Evolutionary conservation across 64 coral and sea anemone genomes (phyloP).

Genomic region (Dendronephthya gigantea): DNA sequence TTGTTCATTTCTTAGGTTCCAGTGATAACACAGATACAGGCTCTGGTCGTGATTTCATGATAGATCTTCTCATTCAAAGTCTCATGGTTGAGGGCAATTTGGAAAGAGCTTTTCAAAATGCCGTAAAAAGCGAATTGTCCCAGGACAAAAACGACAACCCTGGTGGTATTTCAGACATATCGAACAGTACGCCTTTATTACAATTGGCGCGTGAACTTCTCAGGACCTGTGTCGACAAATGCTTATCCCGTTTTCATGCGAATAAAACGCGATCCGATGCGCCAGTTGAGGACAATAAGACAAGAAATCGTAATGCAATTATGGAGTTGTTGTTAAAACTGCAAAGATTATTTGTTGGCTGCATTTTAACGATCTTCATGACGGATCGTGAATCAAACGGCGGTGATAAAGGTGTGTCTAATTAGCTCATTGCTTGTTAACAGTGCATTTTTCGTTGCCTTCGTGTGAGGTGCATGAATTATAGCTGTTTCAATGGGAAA

Average conservation of each 20-base stretch:
- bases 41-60: conserved; percentile 56
- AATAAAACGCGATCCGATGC: neutral
- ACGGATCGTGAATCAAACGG: conserved; percentile 47
- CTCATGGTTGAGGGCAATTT: conserved; percentile 93
- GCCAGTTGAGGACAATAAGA: neutral
- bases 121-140: conserved; percentile 41
- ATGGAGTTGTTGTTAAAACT: conserved; percentile 77
- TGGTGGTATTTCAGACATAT: neutral
- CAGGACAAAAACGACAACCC: conserved; percentile 59
- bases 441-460: no score
- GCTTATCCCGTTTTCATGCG: neutral
- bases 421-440: neutral
- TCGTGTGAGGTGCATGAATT: no score
- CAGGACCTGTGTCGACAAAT: neutral
- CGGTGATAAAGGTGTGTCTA: conserved; percentile 51
- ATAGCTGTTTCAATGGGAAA: no score
- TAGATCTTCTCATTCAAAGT: conserved; percentile 68
- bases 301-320: conserved; percentile 14
- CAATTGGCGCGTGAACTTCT: neutral
- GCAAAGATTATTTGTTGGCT: conserved; percentile 72
- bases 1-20: neutral
- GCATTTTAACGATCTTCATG: conserved; percentile 59
- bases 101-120: conserved; percentile 81
- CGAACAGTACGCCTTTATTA: neutral
- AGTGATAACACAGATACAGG: neutral